Base-by-base conservation (phyloP, 2,888 invertebrate species). In the Pediacus dermestoides region DNA sequence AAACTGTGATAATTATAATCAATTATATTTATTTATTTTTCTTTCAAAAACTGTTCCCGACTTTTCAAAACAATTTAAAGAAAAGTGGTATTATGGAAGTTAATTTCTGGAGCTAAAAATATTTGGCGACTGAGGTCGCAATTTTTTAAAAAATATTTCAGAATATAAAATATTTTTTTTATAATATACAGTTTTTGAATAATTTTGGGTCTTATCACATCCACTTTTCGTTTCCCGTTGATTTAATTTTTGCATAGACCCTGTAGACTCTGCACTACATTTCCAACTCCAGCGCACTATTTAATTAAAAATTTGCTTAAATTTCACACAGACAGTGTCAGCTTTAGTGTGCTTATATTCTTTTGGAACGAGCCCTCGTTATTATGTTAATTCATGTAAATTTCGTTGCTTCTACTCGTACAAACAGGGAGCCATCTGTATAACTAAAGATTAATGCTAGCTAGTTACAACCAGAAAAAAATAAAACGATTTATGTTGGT, bases 351-450 rank as follows among this genome's bases (percentile, higher is more conserved):
- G 21, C 21, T 18, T 30, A 30, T 30, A 14, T n/a, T n/a, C 10
- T 14, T 14, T 15, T 30, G n/a, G 30, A 8, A 6, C 8, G 14
- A 30, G 21, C 30, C 10, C 27, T 7, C 25, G 28, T 16, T 12
- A 31, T 36, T 40, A 40, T 40, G 40, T 27, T 46, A 46, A 50
- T 50, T 50, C 31, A 40, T 40, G 40, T 31, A 40, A 36, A 40
- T 40, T 26, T 13, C 21, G 6, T 18, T 18, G 21, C 21, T 18
- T 18, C 21, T 18, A 18, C 21, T 18, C 21, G 21, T 18, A 18
- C 21, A 12, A 22, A 36, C 22, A 18, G 18, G 10, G 18, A 30
- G 14, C 25, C 32, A 36, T 18, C 40, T 27, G 26, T 8, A 35
- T 27, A 18, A 21, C 32, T 18, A 18, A 25, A 40, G 36, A 40